Conservation (phyloP, 1,140 invertebrate genomes). For the Thalassaphorura encarpata region DNA sequence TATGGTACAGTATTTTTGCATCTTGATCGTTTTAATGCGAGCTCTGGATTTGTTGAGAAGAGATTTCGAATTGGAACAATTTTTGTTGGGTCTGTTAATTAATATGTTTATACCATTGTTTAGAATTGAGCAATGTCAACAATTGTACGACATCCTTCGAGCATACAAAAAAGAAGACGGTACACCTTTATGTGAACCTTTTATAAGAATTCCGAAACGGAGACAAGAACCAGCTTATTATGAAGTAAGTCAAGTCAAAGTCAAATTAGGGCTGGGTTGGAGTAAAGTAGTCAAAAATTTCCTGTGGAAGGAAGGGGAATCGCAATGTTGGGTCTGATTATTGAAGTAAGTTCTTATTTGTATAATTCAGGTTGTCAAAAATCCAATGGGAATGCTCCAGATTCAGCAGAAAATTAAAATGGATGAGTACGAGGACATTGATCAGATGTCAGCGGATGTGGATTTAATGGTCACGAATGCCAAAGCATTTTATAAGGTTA, state of each 20-base stretch:
- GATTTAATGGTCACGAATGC: constrained; percentile 85
- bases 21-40: not conserved
- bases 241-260: constrained; percentile 43
- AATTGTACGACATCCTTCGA: constrained; percentile 81
- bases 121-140: constrained; percentile 78
- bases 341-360: not conserved
- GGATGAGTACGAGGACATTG: constrained; percentile 83
- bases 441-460: constrained; percentile 75
- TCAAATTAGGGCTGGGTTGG: too few relatives aligned
- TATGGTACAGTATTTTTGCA: not conserved
- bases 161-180: constrained; percentile 90
- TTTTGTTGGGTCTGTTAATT: not conserved
- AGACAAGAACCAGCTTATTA: constrained; percentile 81
- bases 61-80: not conserved
- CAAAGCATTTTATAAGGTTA: constrained; percentile 81
- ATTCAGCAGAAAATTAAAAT: constrained; percentile 94
- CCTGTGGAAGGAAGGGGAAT: not conserved
- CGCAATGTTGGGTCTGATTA: not conserved
- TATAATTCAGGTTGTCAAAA: constrained; percentile 56
- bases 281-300: not conserved
- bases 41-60: too few relatives aligned
- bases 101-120: constrained; percentile 27
- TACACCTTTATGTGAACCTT: constrained; percentile 77
- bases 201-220: constrained; percentile 85
- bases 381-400: constrained; percentile 86